These are phyloP conservation scores for Sardinella longiceps DNA, from an alignment of 2,797 vertebrate species.

Conservation along the genomic window DNA sequence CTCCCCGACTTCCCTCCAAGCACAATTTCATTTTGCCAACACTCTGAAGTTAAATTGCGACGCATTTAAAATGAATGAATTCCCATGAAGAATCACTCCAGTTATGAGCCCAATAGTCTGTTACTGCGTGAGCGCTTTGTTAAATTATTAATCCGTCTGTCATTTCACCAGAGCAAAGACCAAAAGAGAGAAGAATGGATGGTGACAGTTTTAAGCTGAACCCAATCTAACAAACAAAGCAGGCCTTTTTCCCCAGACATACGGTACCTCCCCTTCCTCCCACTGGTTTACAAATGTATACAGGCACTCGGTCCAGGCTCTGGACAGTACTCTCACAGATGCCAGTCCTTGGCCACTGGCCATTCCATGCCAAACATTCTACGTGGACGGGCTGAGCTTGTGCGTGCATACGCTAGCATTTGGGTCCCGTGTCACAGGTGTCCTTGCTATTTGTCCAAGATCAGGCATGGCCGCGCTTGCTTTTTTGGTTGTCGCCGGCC, in stretches of 20 bases:
- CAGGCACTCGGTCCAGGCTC: constrained; percentile 33
- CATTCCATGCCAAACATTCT: constrained; percentile 31
- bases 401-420: not conserved
- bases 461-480: not conserved
- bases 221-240: not conserved
- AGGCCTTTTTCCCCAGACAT: not conserved
- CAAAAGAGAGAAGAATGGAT: not conserved
- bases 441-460: not conserved
- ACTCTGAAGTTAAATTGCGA: constrained; percentile 43
- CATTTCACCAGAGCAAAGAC: constrained; percentile 28
- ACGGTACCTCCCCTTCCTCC: not conserved
- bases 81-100: constrained; percentile 27
- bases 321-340: constrained; percentile 15
- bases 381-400: constrained; percentile 26
- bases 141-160: constrained; percentile 32
- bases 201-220: not conserved
- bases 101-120: not conserved
- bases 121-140: not conserved
- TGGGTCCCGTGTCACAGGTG: not conserved
- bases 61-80: constrained; percentile 58
- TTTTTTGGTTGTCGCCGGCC: too few species aligned
- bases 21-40: not conserved
- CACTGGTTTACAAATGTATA: constrained; percentile 34
- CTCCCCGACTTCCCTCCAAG: not conserved
- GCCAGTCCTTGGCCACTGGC: constrained; percentile 33